Base-by-base conservation (phyloP, 1,140 invertebrate genomes). In the Zaprionus vittiger region DNA sequence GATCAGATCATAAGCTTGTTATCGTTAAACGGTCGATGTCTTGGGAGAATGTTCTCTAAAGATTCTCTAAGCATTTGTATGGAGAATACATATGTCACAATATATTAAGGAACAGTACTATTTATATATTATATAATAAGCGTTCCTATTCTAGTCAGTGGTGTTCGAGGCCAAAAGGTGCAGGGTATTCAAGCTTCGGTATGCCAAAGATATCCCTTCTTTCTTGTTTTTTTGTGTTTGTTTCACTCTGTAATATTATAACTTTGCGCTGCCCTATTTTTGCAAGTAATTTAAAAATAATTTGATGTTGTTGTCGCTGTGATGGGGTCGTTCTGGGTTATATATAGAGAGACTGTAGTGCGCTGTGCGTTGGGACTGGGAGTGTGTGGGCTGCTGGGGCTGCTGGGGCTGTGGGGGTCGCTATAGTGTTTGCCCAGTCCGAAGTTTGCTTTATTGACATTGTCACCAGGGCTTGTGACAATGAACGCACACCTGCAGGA, bases 201-300 rank as follows among this genome's bases (percentile, higher is more conserved):
- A n/a, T 11, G 47, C 47, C n/a, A 5, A 49, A 49, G 4, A 7
- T 15, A 14, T 11, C n/a, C 14, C 7, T 54, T 37, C 14, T 55
- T 28, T 12, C 12, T 5, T 34, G 2, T 15, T 44, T 65, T 49
- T 80, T 77, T n/a, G n/a, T n/a, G 26, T 59, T 60, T 75, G 26
- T 59, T 60, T 38, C 20, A 54, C 47, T 82, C 55, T 65, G 38
- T 54, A 66, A 55, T 81, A 74, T 78, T 69, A 79, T 72, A 86
- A 85, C 83, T 72, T 85, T 64, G 6, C 28, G 44, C 64, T 69
- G 44, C 47, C 66, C 71, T 75, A 83, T 83, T 86, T 87, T 80
- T 80, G 65, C 80, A 86, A 86, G 83, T 86, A 86, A 86, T 86
- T 87, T 86, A 80, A 80, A 85, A 86, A 86, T 86, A 87, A 86